phyloP scores from a whole-genome alignment of 2,888 invertebrate genomes.

The Thera britannica region DNA sequence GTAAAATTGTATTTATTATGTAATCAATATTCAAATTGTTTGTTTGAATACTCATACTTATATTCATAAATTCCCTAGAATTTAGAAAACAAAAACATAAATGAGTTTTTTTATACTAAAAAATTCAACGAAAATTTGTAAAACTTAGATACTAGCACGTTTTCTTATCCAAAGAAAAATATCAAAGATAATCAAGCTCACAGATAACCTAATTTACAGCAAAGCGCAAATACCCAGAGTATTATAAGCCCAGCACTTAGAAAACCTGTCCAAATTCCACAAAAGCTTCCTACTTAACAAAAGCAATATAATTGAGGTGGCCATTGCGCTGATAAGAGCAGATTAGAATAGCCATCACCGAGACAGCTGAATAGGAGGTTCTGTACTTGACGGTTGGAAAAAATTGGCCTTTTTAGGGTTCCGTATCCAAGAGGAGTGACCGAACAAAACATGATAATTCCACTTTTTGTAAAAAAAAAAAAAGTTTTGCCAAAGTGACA shows the following conservation, averaged over 20 bases:
- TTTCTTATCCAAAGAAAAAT: background rate
- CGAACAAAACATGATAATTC: too few relatives aligned
- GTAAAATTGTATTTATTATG: too few relatives aligned
- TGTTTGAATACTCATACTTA: too few relatives aligned
- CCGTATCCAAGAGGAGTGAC: too few relatives aligned
- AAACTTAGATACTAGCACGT: background rate
- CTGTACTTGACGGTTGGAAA: slow-evolving; percentile 40
- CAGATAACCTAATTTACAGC: background rate
- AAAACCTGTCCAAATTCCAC: slow-evolving; percentile 18
- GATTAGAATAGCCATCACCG: slow-evolving; percentile 37
- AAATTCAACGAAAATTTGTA: background rate
- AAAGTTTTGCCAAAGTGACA: too few relatives aligned
- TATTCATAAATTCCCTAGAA: too few relatives aligned
- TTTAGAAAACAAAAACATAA: background rate
- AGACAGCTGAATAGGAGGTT: slow-evolving; percentile 40
- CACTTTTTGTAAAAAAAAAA: too few relatives aligned
- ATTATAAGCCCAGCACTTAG: background rate
- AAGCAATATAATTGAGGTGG: slow-evolving; percentile 43
- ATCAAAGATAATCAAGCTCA: background rate
- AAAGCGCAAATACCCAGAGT: background rate
- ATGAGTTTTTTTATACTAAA: background rate
- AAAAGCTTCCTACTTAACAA: slow-evolving; percentile 39
- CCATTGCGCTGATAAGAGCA: slow-evolving; percentile 41
- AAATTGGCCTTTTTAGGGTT: slow-evolving; percentile 35
- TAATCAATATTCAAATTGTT: too few relatives aligned